Evolutionary conservation across 2,888 invertebrate species (phyloP).

Genomic region (Ferrisia virgata): DNA sequence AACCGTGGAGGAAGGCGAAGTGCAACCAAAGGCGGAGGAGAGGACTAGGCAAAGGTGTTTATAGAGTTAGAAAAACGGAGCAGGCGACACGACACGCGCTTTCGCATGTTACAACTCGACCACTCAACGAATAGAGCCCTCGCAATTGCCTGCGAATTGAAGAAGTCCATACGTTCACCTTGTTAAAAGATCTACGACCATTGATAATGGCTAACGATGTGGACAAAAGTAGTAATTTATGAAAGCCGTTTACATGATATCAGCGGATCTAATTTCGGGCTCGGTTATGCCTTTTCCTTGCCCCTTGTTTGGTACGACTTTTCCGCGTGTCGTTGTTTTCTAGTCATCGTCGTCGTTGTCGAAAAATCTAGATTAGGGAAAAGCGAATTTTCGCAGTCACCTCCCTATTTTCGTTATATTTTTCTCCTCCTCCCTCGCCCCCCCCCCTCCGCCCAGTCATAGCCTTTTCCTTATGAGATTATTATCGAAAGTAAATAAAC

Average conservation of each 20-base stretch:
- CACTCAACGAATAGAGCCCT: conserved; percentile 6
- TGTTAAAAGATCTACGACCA: conserved; percentile 38
- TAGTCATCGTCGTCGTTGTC: not conserved
- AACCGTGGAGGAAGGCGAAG: no score
- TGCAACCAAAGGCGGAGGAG: not conserved
- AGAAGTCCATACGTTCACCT: conserved; percentile 35
- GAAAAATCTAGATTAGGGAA: not conserved
- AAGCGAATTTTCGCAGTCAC: conserved; percentile 17
- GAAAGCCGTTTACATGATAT: conserved; percentile 34
- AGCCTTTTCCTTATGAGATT: conserved; percentile 29
- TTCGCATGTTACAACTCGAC: conserved; percentile 29
- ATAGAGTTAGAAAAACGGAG: not conserved
- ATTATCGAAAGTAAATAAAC: conserved; percentile 45
- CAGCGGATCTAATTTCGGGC: conserved; percentile 25
- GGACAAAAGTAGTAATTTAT: conserved; percentile 42
- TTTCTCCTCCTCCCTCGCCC: not conserved
- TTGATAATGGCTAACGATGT: conserved; percentile 33
- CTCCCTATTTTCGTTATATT: conserved; percentile 14
- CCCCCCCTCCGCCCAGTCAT: not conserved
- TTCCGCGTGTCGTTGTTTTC: not conserved
- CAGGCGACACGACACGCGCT: conserved; percentile 26
- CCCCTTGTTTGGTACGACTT: no score
- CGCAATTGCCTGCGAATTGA: conserved; percentile 27
- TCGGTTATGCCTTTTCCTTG: conserved; percentile 16
- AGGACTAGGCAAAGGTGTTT: not conserved